Evolutionary conservation across 1,140 invertebrate species (phyloP).

Genomic region (Drosophila nebulosa): DNA sequence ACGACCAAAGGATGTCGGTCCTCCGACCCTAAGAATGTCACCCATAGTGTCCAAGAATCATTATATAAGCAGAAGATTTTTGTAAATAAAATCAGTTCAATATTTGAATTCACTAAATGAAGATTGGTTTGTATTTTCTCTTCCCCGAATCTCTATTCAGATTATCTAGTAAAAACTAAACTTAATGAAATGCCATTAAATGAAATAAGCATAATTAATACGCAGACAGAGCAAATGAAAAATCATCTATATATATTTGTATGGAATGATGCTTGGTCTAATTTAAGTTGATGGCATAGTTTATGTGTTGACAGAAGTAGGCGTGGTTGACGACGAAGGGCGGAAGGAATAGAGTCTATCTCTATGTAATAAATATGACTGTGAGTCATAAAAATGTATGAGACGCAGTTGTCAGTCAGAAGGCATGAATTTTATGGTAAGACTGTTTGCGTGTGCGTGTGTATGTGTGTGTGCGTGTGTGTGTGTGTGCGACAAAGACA

Average conservation of each 20-base stretch:
- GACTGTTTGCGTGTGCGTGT: too few relatives aligned
- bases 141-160: too few relatives aligned
- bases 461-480: neutral
- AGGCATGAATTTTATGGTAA: slow-evolving; percentile 29
- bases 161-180: neutral
- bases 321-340: too few relatives aligned
- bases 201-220: slow-evolving; percentile 1
- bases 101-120: too few relatives aligned
- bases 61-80: too few relatives aligned
- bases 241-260: neutral
- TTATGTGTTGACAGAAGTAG: slow-evolving; percentile 2
- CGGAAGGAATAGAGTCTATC: neutral
- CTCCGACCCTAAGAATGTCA: too few relatives aligned
- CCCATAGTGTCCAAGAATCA: too few relatives aligned
- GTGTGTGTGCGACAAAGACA: slow-evolving; percentile 32
- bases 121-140: too few relatives aligned
- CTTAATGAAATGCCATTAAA: neutral
- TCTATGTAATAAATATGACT: slow-evolving; percentile 35
- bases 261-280: slow-evolving; percentile 14
- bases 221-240: neutral
- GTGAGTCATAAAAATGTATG: slow-evolving; percentile 48
- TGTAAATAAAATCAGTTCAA: too few relatives aligned
- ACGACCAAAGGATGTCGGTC: too few relatives aligned
- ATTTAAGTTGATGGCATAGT: slow-evolving; percentile 21
- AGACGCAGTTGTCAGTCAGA: slow-evolving; percentile 33